phyloP scores from a whole-genome alignment of 2,888 invertebrate species.

The Rapana venosa region DNA sequence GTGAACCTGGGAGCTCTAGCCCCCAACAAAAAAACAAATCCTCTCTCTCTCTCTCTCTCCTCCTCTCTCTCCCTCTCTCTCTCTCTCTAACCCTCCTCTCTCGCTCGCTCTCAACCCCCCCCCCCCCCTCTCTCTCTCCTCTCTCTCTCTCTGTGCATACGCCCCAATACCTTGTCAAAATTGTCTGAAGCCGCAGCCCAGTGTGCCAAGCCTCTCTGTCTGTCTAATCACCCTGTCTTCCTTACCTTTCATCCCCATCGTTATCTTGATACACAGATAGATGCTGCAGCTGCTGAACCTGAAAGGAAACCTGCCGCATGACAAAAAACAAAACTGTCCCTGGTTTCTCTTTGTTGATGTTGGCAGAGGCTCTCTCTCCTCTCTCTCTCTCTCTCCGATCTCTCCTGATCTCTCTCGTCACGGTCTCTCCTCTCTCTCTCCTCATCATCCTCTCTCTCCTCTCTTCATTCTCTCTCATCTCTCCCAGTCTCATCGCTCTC shows the following conservation, averaged over 20 bases:
- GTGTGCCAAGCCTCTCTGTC: too few species aligned
- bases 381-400: background rate
- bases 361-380: background rate
- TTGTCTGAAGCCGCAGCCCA: too few species aligned
- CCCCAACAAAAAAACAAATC: too few species aligned
- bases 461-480: background rate
- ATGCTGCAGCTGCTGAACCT: too few species aligned
- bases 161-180: too few species aligned
- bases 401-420: background rate
- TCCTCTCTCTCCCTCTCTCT: background rate
- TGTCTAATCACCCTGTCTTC: too few species aligned
- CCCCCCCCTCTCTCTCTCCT: background rate
- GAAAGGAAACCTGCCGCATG: too few species aligned
- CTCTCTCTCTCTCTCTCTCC: background rate
- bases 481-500: background rate
- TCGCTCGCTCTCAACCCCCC: background rate
- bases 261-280: too few species aligned
- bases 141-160: background rate
- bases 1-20: too few species aligned
- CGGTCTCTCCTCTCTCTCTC: background rate
- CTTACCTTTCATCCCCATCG: too few species aligned
- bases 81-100: slow-evolving; percentile 14
- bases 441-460: background rate
- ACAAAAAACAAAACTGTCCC: too few species aligned
- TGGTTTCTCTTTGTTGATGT: too few species aligned